Percentiles rank a stretch among this genome's conserved stretches.
phyloP scores from a whole-genome alignment of 2,113 vertebrate species.

The Heliornis fulica region DNA sequence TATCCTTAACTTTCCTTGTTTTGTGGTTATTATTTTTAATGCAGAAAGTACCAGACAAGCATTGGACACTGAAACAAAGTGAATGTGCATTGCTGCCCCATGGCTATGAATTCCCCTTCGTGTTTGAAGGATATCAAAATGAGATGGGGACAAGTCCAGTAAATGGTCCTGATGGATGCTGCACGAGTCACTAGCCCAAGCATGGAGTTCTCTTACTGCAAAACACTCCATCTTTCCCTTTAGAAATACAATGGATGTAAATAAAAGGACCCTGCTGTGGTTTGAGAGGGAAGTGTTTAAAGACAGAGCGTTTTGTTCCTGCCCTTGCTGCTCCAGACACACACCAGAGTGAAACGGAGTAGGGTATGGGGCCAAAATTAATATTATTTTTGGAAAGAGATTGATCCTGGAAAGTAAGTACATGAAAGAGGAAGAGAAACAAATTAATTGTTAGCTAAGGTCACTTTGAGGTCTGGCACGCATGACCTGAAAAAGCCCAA shows the following conservation, averaged over 20 bases:
- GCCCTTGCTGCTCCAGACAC: background rate
- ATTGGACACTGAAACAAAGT: background rate
- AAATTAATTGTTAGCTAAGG: constrained; percentile 34
- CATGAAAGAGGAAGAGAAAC: constrained; percentile 43
- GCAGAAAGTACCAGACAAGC: background rate
- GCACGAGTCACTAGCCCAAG: rapidly evolving
- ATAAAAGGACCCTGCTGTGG: background rate
- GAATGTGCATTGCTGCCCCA: too few species aligned
- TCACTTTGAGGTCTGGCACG: constrained; percentile 53
- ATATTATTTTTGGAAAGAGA: constrained; percentile 58
- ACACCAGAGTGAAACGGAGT: background rate
- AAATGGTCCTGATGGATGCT: background rate
- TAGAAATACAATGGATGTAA: background rate
- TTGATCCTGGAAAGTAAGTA: constrained; percentile 38
- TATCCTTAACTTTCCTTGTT: background rate
- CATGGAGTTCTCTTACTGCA: background rate
- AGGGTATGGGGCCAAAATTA: constrained; percentile 3
- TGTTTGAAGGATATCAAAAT: background rate
- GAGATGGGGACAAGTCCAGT: background rate
- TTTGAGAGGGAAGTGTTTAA: background rate
- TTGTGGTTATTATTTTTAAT: background rate
- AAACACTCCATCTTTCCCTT: background rate
- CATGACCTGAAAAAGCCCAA: constrained; percentile 32
- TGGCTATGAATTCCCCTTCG: background rate
- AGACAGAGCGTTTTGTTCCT: constrained; percentile 7